Evolutionary conservation across 2,888 invertebrate species (phyloP).

Genomic region (Aporophyla nigra): DNA sequence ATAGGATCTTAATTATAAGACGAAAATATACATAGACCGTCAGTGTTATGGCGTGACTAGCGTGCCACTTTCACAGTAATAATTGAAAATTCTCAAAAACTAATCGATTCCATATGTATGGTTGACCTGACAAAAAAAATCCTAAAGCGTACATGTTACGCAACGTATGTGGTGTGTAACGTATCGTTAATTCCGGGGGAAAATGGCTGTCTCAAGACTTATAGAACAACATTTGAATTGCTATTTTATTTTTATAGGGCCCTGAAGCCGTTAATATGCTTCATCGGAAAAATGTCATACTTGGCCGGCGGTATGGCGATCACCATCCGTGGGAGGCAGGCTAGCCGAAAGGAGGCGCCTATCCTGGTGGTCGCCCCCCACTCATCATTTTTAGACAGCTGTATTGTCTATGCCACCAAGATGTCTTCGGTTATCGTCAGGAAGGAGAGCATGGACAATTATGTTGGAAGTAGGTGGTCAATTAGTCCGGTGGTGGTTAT

Average conservation of each 20-base stretch:
- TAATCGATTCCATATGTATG: neutral
- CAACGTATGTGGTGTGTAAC: neutral
- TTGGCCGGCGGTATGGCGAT: constrained; percentile 95
- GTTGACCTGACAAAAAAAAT: neutral
- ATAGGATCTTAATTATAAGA: neutral
- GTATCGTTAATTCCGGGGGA: neutral
- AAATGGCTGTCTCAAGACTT: constrained; percentile 57
- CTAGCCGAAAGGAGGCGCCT: constrained; percentile 94
- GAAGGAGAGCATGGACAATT: constrained; percentile 95
- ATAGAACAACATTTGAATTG: constrained; percentile 32
- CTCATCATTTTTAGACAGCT: constrained; percentile 96
- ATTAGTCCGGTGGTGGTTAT: constrained; percentile 60
- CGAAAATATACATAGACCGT: neutral
- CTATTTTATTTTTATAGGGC: constrained; percentile 83
- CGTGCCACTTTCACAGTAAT: neutral
- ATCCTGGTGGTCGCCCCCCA: constrained; percentile 97
- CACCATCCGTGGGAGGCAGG: constrained; percentile 94
- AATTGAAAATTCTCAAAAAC: neutral
- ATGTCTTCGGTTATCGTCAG: constrained; percentile 96
- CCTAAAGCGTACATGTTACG: neutral
- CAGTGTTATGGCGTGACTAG: no score
- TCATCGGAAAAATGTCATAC: constrained; percentile 94
- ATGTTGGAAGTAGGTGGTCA: constrained; percentile 95
- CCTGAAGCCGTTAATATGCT: constrained; percentile 92
- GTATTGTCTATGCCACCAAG: constrained; percentile 95